Conservation (phyloP, 2,113 vertebrate species). For the Stercorarius parasiticus region DNA sequence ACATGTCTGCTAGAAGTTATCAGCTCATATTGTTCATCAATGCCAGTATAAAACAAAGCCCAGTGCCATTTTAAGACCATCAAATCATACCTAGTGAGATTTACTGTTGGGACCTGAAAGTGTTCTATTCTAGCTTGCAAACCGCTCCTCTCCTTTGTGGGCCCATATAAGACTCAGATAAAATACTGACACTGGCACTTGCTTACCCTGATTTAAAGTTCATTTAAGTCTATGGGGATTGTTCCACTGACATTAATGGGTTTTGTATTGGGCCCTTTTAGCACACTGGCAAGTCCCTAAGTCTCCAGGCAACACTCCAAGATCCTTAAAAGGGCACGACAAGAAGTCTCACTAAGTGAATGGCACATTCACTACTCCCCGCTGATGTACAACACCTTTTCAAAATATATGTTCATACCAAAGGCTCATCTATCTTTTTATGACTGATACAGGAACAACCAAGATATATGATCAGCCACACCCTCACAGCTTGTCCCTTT, state of each 20-base stretch:
- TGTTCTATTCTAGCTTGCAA: neutral
- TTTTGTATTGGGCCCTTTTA: neutral
- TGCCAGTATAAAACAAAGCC: neutral
- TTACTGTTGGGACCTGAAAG: neutral
- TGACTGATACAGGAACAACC: neutral
- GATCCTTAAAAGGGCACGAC: neutral
- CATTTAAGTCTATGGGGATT: neutral
- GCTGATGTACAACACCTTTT: neutral
- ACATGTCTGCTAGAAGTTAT: neutral
- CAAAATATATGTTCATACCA: neutral
- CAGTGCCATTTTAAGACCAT: neutral
- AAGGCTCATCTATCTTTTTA: neutral
- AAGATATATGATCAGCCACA: neutral
- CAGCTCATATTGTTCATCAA: neutral
- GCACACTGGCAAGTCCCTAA: neutral
- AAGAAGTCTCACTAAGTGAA: neutral
- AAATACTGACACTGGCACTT: neutral
- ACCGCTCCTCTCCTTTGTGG: neutral
- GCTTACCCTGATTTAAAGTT: constrained; percentile 26
- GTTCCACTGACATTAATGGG: neutral
- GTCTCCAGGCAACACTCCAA: neutral
- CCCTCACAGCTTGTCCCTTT: neutral
- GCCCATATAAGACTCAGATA: neutral
- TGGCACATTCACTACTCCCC: neutral
- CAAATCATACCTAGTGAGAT: neutral